Evolutionary conservation across 92 coral and sea anemone genomes (phyloP).

Genomic region (Actinernus sp.): DNA sequence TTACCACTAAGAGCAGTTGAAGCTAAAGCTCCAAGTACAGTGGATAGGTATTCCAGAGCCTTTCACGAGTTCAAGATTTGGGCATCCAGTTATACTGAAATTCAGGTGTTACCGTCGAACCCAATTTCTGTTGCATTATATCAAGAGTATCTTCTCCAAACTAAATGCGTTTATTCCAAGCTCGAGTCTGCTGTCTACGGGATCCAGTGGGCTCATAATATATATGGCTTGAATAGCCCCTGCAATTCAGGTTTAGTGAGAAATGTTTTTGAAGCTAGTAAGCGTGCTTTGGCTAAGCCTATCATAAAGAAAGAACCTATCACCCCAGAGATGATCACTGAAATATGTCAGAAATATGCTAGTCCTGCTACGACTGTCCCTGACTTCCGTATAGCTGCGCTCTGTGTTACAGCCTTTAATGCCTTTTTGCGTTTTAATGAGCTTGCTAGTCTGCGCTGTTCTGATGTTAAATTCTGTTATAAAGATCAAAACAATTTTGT

Average conservation of each 20-base stretch:
- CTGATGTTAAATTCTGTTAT: conserved; percentile 8
- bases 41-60: conserved; percentile 58
- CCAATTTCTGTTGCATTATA: conserved; percentile 25
- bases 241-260: conserved; percentile 27
- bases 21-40: conserved; percentile 42
- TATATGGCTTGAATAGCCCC: conserved; percentile 31
- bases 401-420: conserved; percentile 45
- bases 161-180: conserved; percentile 21
- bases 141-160: conserved; percentile 31
- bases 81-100: conserved; percentile 33
- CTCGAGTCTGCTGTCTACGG: conserved; percentile 52
- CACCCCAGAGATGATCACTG: conserved; percentile 19
- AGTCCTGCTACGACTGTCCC: conserved; percentile 12
- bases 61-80: conserved; percentile 40
- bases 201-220: conserved; percentile 62
- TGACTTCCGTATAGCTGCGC: conserved; percentile 20
- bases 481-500: not conserved
- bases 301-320: conserved; percentile 58
- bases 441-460: conserved; percentile 11
- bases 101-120: conserved; percentile 21
- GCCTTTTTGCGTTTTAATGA: conserved; percentile 56
- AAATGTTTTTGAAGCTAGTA: conserved; percentile 31
- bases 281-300: conserved; percentile 41
- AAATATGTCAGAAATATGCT: conserved; percentile 25
- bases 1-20: conserved; percentile 24